Evolutionary conservation across 2,113 vertebrate species (phyloP), one percentile per base, ranked within the genome.

Genomic region (Aspidoscelis tigris): DNA sequence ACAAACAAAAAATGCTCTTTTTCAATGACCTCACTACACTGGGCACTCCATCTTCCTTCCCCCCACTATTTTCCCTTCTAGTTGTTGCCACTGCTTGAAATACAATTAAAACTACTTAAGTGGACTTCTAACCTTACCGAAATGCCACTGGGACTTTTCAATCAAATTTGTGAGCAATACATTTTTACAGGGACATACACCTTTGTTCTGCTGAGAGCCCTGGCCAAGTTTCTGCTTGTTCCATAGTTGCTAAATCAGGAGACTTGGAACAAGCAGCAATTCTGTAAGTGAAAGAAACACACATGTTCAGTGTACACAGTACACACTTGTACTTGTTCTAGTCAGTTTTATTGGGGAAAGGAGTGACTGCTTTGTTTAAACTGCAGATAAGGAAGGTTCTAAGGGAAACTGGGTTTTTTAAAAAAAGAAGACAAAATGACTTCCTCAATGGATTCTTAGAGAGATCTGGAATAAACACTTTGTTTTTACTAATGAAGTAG

Each of bases 321-420:
- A 50, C 83, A 41, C 78, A 58, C 2, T 76, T 83, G n/a, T 16
- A 66, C 24, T 88, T 7, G 66, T 80, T 76, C 24, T 80, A 80
- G 26, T 70, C 72, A 88, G 84, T 65, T 71, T 64, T 24, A 82
- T 26, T 58, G 72, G 88, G 82, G 80, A 47, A 79, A 43, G 22
- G 76, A 20, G 74, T 33, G 44, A 82, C 69, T 2, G 11, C 41
- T 43, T 84, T 76, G 26, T 64, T 88, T 79, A 85, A 1, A 1
- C 79, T 83, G 65, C 61, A 88, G 79, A 82, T 76, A 44, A 87
- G 75, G 66, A 12, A 41, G 3, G 43, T 76, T 22, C 44, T 24
- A 80, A 10, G 75, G 41, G 39, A 85, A 47, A 41, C 65, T 41
- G 72, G 53, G 86, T 44, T 39, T 53, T 81, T 65, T 5, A 1